Conservation (phyloP, 2,888 invertebrate species). For the Hyalella azteca region DNA sequence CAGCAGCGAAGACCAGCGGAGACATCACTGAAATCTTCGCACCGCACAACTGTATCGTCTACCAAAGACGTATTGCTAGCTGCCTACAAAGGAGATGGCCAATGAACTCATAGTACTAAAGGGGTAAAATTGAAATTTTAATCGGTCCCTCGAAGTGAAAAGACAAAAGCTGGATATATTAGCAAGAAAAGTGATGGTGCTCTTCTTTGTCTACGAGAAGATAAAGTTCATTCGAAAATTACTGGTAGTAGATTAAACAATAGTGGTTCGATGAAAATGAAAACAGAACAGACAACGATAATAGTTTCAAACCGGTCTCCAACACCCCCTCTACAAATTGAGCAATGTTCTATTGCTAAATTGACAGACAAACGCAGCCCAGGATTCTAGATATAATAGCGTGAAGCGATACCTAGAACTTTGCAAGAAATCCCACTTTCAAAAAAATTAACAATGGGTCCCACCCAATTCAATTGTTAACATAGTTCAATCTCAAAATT, state of each 20-base stretch:
- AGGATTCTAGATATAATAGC: too few species aligned
- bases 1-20: neutral
- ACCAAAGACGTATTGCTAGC: neutral
- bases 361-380: too few species aligned
- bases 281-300: neutral
- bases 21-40: neutral
- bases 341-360: too few species aligned
- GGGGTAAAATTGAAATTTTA: neutral
- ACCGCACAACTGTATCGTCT: neutral
- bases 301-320: neutral
- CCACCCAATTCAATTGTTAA: too few species aligned
- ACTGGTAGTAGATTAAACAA: neutral
- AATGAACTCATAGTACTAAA: neutral
- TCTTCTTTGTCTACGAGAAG: neutral
- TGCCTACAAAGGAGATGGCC: neutral
- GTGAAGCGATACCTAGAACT: too few species aligned
- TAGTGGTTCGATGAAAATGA: neutral
- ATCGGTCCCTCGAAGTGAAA: neutral
- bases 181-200: neutral
- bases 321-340: neutral
- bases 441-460: too few species aligned
- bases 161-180: neutral
- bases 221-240: conserved; percentile 13
- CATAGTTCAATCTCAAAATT: too few species aligned
- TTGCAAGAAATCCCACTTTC: too few species aligned